These are phyloP conservation scores for Rhingia rostrata DNA, from an alignment of 2,888 invertebrate species.

Conservation along the genomic window DNA sequence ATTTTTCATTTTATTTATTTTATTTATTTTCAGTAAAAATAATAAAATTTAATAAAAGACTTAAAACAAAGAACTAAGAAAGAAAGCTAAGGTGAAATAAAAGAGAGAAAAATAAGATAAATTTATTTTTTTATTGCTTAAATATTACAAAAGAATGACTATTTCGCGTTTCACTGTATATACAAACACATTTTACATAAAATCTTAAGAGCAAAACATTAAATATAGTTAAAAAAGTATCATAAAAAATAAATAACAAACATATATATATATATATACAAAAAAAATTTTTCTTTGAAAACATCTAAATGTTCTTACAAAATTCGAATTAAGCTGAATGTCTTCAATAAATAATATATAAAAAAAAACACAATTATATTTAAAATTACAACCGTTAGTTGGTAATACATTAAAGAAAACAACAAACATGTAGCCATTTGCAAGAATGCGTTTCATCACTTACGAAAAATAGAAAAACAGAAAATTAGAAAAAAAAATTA, in stretches of 20 bases:
- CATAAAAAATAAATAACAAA: conserved; percentile 24
- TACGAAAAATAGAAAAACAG: background rate
- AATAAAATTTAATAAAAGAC: conserved; percentile 43
- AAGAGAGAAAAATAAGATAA: conserved; percentile 35
- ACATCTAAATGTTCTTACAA: conserved; percentile 61
- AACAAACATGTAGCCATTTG: conserved; percentile 42
- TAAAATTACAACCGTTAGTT: conserved; percentile 38
- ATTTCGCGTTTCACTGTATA: conserved; percentile 66
- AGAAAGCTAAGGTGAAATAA: conserved; percentile 16
- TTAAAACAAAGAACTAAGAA: conserved; percentile 36
- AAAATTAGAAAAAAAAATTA: background rate
- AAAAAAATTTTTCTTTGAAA: conserved; percentile 45
- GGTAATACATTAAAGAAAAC: conserved; percentile 5
- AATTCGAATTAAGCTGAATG: conserved; percentile 57
- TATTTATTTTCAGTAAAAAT: conserved; percentile 4
- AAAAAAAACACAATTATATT: conserved; percentile 35
- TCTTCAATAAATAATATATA: conserved; percentile 42
- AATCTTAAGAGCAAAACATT: conserved; percentile 41
- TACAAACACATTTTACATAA: conserved; percentile 48
- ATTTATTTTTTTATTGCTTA: conserved; percentile 73
- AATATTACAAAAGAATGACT: conserved; percentile 43
- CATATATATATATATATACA: conserved; percentile 1
- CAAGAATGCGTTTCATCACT: conserved; percentile 37
- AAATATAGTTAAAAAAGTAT: conserved; percentile 35
- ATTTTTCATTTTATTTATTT: conserved; percentile 6